Percentiles rank a stretch among this genome's conserved stretches.
Conservation (phyloP, 2,113 vertebrate species). For the Daubentonia madagascariensis region DNA sequence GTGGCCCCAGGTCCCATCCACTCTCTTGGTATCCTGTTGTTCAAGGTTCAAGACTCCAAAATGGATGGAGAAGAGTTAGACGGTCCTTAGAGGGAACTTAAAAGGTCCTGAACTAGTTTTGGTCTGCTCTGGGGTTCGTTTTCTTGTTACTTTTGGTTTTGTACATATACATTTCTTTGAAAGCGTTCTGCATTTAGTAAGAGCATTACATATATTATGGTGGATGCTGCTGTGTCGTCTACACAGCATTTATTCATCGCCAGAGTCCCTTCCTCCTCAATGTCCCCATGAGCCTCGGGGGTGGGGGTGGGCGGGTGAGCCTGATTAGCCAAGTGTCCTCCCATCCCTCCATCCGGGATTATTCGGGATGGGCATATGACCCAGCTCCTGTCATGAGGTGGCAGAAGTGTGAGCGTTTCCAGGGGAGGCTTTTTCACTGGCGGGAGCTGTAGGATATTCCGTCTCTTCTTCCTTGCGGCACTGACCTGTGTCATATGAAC, state of each 20-base stretch:
- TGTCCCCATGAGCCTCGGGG: not conserved
- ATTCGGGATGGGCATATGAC: not conserved
- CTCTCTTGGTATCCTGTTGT: not conserved
- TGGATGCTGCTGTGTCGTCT: not conserved
- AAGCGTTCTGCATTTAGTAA: not conserved
- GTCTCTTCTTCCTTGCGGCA: not conserved
- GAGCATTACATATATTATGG: not conserved
- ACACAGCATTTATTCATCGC: not conserved
- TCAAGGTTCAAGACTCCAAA: not conserved
- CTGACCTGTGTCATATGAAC: not conserved
- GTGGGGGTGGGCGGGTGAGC: fast-evolving
- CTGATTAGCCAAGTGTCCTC: not conserved
- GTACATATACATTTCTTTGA: not conserved
- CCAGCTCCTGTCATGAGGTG: not conserved
- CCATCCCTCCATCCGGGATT: not conserved
- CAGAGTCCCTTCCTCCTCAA: not conserved
- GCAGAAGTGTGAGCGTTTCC: not conserved
- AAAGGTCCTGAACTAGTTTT: not conserved
- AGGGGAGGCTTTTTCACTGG: not conserved
- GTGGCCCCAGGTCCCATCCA: not conserved
- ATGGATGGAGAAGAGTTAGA: not conserved
- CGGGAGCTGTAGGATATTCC: fast-evolving
- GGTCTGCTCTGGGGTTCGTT: not conserved
- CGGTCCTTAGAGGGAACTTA: not conserved
- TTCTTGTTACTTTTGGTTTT: not conserved